Evolutionary conservation across 2,113 vertebrate species (phyloP), one percentile per base, ranked within the genome.

Genomic region (Irena cyanogastra): DNA sequence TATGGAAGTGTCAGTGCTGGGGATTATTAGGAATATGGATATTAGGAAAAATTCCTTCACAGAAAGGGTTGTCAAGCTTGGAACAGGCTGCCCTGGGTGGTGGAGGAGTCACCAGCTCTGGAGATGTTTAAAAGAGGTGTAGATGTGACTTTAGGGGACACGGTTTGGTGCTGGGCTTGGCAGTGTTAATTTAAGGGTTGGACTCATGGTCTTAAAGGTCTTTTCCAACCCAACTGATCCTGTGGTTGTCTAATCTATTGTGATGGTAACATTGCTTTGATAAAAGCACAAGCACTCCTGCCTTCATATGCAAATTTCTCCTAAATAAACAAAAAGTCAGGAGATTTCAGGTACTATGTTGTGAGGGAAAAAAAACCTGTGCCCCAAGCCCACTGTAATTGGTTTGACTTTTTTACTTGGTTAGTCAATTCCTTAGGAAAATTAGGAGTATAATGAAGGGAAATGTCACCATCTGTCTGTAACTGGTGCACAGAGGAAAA

Each of bases 381-480:
- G 50, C 68, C 76, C 72, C 28, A 75, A 92, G 44, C 28, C 49
- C 50, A 69, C 54, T 57, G 39, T 77, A 93, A 95, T 75, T 90
- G 23, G n/a, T 71, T 90, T 93, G 86, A 83, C 72, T 96, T 97
- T 91, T 97, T 94, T 92, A 93, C 86, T 93, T 23, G 21, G 77
- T 74, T 82, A 94, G 76, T 52, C 47, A 89, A 81, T 95, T 98
- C 94, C 91, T 96, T 70, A 80, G 88, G 93, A 96, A 97, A 88
- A 90, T 42, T 71, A 82, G 75, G 31, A 80, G 79, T 79, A 93
- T 63, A 79, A 49, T 59, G 42, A 96, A 97, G 72, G 86, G 93
- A 97, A 96, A 26, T 85, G 79, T 96, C 90, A 94, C 97, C 97
- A 95, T 97, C 97, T 98, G 97, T 72, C 92, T 93, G 95, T 94